These are phyloP conservation scores for Frankliniella fusca DNA, from an alignment of 2,888 invertebrate genomes.

Conservation along the genomic window DNA sequence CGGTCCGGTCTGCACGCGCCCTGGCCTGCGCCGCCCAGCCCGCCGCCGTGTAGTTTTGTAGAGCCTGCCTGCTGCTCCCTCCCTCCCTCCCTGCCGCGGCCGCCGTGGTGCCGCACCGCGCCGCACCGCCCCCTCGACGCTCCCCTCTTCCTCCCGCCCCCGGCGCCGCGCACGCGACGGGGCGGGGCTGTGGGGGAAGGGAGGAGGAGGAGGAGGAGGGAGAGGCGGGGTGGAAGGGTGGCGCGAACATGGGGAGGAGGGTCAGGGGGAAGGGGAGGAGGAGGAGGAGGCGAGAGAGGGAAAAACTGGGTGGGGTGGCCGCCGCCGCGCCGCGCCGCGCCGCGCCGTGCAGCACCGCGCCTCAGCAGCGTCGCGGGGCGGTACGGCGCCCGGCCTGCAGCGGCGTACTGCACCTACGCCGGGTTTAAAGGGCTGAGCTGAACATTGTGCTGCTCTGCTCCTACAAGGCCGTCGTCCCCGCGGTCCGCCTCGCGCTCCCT, in stretches of 20 bases:
- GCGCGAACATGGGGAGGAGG: no score
- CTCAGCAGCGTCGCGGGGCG: no score
- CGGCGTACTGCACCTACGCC: no score
- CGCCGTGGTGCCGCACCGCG: background rate
- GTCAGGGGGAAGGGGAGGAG: no score
- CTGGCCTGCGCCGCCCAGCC: background rate
- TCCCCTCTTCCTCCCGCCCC: background rate
- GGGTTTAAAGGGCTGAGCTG: no score
- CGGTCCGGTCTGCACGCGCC: background rate
- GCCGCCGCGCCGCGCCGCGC: background rate
- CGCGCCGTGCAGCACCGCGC: background rate
- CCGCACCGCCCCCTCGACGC: background rate
- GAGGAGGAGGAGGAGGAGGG: background rate
- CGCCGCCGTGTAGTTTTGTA: background rate
- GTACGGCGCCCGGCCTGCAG: no score
- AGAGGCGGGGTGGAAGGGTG: background rate
- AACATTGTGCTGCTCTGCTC: background rate
- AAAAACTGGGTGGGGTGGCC: background rate
- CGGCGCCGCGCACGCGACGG: background rate
- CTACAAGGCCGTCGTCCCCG: background rate
- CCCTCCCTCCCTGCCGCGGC: background rate
- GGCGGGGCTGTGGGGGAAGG: background rate
- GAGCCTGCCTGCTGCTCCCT: background rate
- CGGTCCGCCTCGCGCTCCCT: background rate
- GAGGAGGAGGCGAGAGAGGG: no score